Base-by-base conservation (phyloP, 2,888 invertebrate species). In the Pinctada fucata region DNA sequence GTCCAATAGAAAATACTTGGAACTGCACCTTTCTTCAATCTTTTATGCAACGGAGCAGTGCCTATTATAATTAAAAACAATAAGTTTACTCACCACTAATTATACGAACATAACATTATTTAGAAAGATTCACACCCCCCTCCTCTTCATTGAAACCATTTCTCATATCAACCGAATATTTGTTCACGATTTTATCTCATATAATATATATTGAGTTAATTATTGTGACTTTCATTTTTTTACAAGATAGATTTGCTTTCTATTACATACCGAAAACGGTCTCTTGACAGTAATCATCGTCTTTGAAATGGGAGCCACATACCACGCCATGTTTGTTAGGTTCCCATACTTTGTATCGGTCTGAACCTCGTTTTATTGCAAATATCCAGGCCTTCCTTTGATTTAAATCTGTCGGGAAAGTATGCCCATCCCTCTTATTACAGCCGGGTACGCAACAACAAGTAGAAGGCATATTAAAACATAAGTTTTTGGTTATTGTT, bases 301-400 rank as follows among this genome's bases (percentile, higher is more conserved):
- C 58, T 13, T 58, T 78, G 45, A 78, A 78, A 66, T 78, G 78
- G 13, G 52, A 47, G 16, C 74, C 69, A 51, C 73, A 78, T 5
- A 73, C 69, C 63, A 78, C 73, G 58, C 71, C 69, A 45, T 50
- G 52, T 63, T 48, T 49, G n/a, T 65, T 69, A 47, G 49, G 74
- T 73, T 31, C 31, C 31, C 31, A 31, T 31, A 31, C 31, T 31
- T 31, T 31, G 31, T 31, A 31, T 31, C 31, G 31, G 31, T 31
- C 31, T 31, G 31, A 31, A 31, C 31, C 31, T 49, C 68, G 66
- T 64, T 31, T 71, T 45, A 49, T 31, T 31, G 48, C 52, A 16
- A 45, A 45, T 50, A 31, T 51, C 51, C 51, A 71, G n/a, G n/a
- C 31, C 51, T 48, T 71, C 8, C 8, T 10, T 50, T 45, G 51